phyloP scores from a whole-genome alignment of 2,888 invertebrate species.

The Apamea crenata region DNA sequence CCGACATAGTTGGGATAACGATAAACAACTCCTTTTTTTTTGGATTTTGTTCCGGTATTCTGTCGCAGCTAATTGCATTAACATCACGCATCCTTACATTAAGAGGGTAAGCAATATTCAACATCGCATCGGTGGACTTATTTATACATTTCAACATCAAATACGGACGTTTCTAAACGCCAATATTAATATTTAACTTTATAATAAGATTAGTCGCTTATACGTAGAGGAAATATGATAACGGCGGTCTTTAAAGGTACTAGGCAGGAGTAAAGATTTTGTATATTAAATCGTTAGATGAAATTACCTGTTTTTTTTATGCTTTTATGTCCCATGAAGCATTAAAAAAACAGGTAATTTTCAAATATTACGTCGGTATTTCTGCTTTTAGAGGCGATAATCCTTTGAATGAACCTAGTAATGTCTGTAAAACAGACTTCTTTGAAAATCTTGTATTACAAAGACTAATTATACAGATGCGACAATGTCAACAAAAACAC shows the following conservation, averaged over 20 bases:
- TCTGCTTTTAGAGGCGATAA: neutral
- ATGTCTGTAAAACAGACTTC: neutral
- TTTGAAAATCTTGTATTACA: neutral
- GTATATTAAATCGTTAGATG: neutral
- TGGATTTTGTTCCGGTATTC: neutral
- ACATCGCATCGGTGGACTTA: slow-evolving; percentile 50
- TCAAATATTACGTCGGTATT: neutral
- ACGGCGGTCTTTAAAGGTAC: neutral
- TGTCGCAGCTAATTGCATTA: slow-evolving; percentile 35
- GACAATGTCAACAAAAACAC: neutral
- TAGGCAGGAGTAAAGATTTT: neutral
- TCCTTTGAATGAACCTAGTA: neutral
- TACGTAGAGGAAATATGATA: neutral
- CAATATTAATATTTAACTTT: slow-evolving; percentile 23
- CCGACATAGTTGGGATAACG: neutral
- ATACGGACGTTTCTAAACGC: slow-evolving; percentile 4
- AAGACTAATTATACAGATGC: neutral
- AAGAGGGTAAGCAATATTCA: slow-evolving; percentile 31
- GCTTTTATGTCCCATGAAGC: too few species aligned
- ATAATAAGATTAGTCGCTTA: slow-evolving; percentile 39
- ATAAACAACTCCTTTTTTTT: neutral
- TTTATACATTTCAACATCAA: slow-evolving; percentile 10
- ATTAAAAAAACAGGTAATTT: too few species aligned
- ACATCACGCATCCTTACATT: slow-evolving; percentile 23
- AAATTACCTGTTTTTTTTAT: neutral